Percentiles rank a stretch among this genome's conserved stretches.
phyloP scores from a whole-genome alignment of 2,113 vertebrate species.

The Solea solea region DNA sequence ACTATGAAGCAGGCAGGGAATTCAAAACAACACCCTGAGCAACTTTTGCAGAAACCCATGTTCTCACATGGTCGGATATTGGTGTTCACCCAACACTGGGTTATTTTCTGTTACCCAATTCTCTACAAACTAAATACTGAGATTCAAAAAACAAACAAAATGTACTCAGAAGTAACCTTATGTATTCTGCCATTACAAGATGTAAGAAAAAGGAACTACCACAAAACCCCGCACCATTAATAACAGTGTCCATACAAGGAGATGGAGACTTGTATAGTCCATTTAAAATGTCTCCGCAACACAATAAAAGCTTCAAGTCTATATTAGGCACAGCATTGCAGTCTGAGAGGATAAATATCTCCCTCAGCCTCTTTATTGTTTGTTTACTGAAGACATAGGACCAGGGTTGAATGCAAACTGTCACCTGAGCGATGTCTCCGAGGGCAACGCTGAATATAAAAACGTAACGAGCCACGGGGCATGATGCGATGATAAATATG shows the following conservation, averaged over 20 bases:
- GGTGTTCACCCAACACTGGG: no score
- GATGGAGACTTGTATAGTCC: constrained; percentile 1
- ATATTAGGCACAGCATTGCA: constrained; percentile 6
- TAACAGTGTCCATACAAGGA: constrained; percentile 6
- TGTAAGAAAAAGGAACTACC: not conserved
- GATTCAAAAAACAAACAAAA: no score
- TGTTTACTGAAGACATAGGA: constrained; percentile 50
- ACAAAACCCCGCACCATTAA: not conserved
- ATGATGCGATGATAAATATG: constrained; percentile 48
- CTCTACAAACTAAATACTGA: no score
- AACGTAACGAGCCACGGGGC: constrained; percentile 48
- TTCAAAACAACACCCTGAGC: no score
- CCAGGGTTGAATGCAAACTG: constrained; percentile 39
- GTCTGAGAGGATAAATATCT: constrained; percentile 18
- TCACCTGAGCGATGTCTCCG: constrained; percentile 44
- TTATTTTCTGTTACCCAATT: no score
- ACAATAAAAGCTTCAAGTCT: constrained; percentile 6
- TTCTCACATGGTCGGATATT: no score
- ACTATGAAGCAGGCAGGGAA: no score
- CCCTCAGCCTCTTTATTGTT: constrained; percentile 42
- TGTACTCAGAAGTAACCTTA: no score
- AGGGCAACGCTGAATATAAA: constrained; percentile 48
- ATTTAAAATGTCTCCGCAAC: constrained; percentile 15
- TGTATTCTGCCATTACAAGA: no score
- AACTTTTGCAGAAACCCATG: no score